These are phyloP conservation scores for Agapostemon virescens DNA, from an alignment of 2,888 invertebrate species.

Conservation along the genomic window DNA sequence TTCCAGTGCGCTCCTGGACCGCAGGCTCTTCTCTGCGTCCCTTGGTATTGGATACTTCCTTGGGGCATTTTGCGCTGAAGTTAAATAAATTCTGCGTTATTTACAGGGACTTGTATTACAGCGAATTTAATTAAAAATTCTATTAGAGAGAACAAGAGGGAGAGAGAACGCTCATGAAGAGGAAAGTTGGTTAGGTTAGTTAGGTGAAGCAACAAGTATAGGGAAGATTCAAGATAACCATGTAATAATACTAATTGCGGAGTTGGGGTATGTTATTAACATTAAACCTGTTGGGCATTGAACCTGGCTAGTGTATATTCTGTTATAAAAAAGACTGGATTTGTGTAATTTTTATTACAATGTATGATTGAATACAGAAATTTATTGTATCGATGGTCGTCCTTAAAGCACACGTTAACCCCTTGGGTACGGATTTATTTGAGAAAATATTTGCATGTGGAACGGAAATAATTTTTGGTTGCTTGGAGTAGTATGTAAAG, in stretches of 20 bases:
- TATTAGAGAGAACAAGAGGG: neutral
- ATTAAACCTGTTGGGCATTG: too few relatives aligned
- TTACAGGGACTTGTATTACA: neutral
- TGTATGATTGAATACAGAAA: too few relatives aligned
- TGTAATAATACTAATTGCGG: neutral
- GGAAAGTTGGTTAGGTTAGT: neutral
- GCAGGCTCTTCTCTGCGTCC: conserved; percentile 79
- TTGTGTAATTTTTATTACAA: too few relatives aligned
- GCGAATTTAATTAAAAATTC: conserved; percentile 21
- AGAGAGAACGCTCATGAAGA: neutral
- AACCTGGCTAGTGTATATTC: too few relatives aligned
- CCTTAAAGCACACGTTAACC: too few relatives aligned
- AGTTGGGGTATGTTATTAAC: neutral
- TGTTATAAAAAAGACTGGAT: too few relatives aligned
- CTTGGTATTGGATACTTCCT: conserved; percentile 78
- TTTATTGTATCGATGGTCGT: too few relatives aligned
- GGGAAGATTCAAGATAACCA: neutral
- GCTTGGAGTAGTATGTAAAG: too few relatives aligned
- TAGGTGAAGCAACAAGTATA: neutral
- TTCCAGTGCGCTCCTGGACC: conserved; percentile 90
- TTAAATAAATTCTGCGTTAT: conserved; percentile 45
- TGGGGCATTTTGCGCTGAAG: conserved; percentile 76
- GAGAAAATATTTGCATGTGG: too few relatives aligned
- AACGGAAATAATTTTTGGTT: too few relatives aligned
- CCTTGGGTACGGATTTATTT: too few relatives aligned